Percentiles rank a stretch among this genome's conserved stretches.
phyloP scores from a whole-genome alignment of 1,140 invertebrate species.

The Sinonovacula constricta region DNA sequence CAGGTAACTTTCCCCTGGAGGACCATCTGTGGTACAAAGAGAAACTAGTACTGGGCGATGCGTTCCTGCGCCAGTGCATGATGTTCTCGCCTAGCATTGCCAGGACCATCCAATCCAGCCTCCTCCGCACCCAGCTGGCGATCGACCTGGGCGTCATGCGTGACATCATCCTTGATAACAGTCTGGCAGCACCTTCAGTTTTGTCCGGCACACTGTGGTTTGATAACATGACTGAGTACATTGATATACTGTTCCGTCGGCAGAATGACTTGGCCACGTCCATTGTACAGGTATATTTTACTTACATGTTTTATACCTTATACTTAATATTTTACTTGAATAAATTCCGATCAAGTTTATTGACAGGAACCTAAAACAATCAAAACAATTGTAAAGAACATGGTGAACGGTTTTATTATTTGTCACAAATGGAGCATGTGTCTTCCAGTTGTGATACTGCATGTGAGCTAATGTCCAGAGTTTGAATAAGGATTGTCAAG shows the following conservation, averaged over 20 bases:
- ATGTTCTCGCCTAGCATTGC: slow-evolving; percentile 1
- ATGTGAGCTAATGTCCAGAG: too few species aligned
- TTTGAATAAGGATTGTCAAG: too few species aligned
- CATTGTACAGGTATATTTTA: slow-evolving; percentile 31
- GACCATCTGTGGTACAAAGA: slow-evolving; percentile 52
- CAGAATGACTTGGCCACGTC: slow-evolving; percentile 28
- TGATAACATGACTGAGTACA: slow-evolving; percentile 53
- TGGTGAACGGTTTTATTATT: too few species aligned
- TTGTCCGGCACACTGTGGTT: slow-evolving; percentile 41
- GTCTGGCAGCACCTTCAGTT: neutral
- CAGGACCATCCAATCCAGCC: neutral
- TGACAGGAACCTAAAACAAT: too few species aligned
- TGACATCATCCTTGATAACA: slow-evolving; percentile 4
- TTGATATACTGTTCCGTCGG: slow-evolving; percentile 42
- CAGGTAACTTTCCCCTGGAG: slow-evolving; percentile 19
- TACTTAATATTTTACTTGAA: too few species aligned
- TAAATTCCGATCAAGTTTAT: too few species aligned
- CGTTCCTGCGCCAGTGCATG: slow-evolving; percentile 11
- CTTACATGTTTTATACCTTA: too few species aligned
- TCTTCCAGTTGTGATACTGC: too few species aligned
- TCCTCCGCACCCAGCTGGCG: neutral
- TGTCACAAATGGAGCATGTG: too few species aligned
- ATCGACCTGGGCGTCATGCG: neutral
- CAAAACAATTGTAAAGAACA: too few species aligned
- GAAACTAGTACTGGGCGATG: slow-evolving; percentile 27